Evolutionary conservation across 2,797 vertebrate genomes (phyloP).

Genomic region (Synanceia verrucosa): DNA sequence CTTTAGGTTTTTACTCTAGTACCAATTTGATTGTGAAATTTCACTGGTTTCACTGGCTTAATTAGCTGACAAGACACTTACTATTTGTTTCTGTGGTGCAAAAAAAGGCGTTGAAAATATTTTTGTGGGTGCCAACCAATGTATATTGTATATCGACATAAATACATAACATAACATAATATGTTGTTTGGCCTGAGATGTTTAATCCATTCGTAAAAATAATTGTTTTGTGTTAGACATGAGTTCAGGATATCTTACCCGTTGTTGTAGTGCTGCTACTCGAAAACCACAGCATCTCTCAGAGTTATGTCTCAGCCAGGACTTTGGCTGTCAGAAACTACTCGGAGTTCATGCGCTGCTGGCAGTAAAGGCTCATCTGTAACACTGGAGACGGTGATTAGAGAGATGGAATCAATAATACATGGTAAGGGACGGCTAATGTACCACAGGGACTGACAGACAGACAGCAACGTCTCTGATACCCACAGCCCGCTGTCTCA

Average conservation of each 20-base stretch:
- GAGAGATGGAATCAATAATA: slow-evolving; percentile 83
- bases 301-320: slow-evolving; percentile 26
- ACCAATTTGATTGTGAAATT: no score
- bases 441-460: slow-evolving; percentile 80
- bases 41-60: no score
- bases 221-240: neutral
- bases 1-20: no score
- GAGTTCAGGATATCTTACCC: slow-evolving; percentile 19
- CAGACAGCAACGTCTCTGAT: slow-evolving; percentile 65
- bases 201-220: neutral
- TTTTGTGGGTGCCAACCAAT: no score
- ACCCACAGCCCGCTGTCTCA: slow-evolving; percentile 59
- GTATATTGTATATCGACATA: no score
- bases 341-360: slow-evolving; percentile 56
- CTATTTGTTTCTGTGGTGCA: no score
- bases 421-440: slow-evolving; percentile 83
- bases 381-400: slow-evolving; percentile 81
- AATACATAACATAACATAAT: no score
- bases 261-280: slow-evolving; percentile 21
- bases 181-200: neutral
- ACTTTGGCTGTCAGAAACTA: slow-evolving; percentile 49
- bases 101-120: no score
- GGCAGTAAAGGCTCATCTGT: slow-evolving; percentile 73
- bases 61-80: no score
- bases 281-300: slow-evolving; percentile 19